Percentiles rank a stretch among this genome's conserved stretches.
These are phyloP conservation scores for Ceratosolen fusciceps DNA, from an alignment of 1,140 invertebrate species.

Conservation along the genomic window DNA sequence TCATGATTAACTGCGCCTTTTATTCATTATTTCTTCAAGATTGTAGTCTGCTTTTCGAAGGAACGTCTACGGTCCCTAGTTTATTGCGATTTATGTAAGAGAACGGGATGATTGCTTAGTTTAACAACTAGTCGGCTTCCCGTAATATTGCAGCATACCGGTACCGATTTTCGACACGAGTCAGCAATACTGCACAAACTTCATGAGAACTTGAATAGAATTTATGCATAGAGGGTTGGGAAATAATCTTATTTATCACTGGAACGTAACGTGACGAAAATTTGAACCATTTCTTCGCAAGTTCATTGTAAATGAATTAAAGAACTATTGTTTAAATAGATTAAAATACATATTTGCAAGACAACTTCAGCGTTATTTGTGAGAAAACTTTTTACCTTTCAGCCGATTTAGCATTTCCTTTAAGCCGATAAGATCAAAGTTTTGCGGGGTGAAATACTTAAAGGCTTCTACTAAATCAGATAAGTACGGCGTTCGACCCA, in stretches of 20 bases:
- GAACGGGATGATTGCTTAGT: background rate
- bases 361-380: too few relatives aligned
- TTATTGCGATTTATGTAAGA: slow-evolving; percentile 16
- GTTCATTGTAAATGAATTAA: too few relatives aligned
- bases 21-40: background rate
- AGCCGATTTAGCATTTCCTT: too few relatives aligned
- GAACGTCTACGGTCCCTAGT: background rate
- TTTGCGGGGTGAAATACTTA: too few relatives aligned
- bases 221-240: slow-evolving; percentile 2
- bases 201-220: background rate
- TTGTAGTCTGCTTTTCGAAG: background rate
- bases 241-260: background rate
- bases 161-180: slow-evolving; percentile 20
- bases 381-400: too few relatives aligned
- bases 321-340: too few relatives aligned
- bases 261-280: background rate
- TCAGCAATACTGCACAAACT: background rate
- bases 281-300: background rate
- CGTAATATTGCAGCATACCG: slow-evolving; percentile 14
- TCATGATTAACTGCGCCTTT: background rate
- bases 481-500: too few relatives aligned
- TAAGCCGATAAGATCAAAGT: too few relatives aligned
- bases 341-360: too few relatives aligned
- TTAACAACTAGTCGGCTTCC: background rate
- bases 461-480: too few relatives aligned